phyloP scores from a whole-genome alignment of 1,140 invertebrate species.

The Trissolcus basalis region DNA sequence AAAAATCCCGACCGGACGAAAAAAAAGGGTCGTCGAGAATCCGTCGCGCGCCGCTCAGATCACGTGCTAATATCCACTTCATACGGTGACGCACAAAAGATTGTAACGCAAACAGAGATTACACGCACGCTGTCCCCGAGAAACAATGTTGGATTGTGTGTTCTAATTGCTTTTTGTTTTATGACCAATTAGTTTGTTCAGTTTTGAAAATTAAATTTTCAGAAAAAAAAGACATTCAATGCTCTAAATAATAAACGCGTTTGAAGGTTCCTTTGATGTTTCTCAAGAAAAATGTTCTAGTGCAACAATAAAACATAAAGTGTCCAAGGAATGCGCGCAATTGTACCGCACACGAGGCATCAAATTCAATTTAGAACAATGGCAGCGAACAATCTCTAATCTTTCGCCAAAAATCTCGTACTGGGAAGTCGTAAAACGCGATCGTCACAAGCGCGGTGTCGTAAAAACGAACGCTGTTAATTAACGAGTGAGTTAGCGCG shows the following conservation, averaged over 20 bases:
- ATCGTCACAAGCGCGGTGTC: constrained; percentile 12
- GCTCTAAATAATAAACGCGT: too few species aligned
- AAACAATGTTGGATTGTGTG: constrained; percentile 11
- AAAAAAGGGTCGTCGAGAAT: constrained; percentile 51
- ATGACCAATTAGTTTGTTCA: too few species aligned
- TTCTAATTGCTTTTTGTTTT: neutral
- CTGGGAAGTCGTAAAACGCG: constrained; percentile 22
- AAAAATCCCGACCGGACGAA: constrained; percentile 2
- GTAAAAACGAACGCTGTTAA: constrained; percentile 2
- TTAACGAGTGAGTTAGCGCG: too few species aligned
- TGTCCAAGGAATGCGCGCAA: too few species aligned
- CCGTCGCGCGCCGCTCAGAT: constrained; percentile 53
- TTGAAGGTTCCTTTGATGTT: too few species aligned
- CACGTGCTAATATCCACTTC: constrained; percentile 63
- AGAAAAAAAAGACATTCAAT: too few species aligned
- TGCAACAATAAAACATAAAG: too few species aligned
- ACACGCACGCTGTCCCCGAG: constrained; percentile 12
- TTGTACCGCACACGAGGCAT: too few species aligned
- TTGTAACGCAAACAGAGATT: constrained; percentile 46
- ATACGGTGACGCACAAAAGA: constrained; percentile 38
- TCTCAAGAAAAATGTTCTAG: too few species aligned
- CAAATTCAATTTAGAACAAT: too few species aligned
- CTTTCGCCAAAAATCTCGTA: constrained; percentile 37
- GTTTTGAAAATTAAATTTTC: too few species aligned
- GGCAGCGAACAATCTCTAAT: constrained; percentile 24